Percentiles rank a stretch among this genome's conserved stretches.
These are phyloP conservation scores for Montipora cactus DNA, from an alignment of 64 coral and sea anemone species.

Conservation along the genomic window DNA sequence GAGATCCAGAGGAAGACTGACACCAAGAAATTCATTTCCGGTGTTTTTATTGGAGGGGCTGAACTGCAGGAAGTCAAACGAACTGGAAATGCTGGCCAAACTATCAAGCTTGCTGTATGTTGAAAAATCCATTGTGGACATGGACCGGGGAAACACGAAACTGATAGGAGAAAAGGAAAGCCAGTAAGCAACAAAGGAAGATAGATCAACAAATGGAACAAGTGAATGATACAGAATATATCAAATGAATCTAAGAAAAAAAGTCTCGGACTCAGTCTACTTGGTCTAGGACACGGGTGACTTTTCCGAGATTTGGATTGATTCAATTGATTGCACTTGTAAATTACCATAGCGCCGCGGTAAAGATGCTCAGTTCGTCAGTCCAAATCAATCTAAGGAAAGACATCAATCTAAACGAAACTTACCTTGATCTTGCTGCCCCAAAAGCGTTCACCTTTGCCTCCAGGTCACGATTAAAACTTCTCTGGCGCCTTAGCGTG, in stretches of 20 bases:
- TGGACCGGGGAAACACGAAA: constrained; percentile 30
- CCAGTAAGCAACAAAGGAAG: not conserved
- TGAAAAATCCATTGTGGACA: constrained; percentile 28
- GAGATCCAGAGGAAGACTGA: constrained; percentile 87
- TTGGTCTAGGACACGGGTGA: too few relatives aligned
- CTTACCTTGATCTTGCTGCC: constrained; percentile 6
- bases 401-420: not conserved
- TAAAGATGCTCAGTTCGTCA: too few relatives aligned
- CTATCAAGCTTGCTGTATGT: constrained; percentile 62
- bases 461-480: constrained; percentile 90
- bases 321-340: too few relatives aligned
- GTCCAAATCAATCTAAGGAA: not conserved
- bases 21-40: constrained; percentile 91
- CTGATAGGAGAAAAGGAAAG: not conserved
- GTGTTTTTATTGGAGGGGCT: constrained; percentile 44
- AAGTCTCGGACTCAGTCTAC: too few relatives aligned
- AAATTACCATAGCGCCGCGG: too few relatives aligned
- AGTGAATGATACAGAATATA: too few relatives aligned
- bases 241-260: not conserved
- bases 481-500: constrained; percentile 84
- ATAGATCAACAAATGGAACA: not conserved
- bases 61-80: constrained; percentile 82
- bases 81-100: constrained; percentile 63
- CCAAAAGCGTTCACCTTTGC: constrained; percentile 48
- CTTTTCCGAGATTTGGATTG: too few relatives aligned